phyloP scores from a whole-genome alignment of 1,140 invertebrate species.

The Potamilus streckersoni region DNA sequence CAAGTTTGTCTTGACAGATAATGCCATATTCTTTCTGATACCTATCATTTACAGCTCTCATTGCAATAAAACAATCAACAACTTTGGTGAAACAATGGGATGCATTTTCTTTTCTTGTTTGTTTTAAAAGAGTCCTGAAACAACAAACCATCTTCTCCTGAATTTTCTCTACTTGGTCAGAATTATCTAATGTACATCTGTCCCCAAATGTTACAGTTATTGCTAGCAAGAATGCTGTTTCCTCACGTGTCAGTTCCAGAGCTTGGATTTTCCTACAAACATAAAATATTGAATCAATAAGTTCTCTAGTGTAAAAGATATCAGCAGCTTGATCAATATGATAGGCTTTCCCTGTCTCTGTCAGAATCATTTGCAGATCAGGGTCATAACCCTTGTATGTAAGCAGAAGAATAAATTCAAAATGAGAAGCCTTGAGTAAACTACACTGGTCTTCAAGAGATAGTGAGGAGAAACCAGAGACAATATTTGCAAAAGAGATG shows the following conservation, averaged over 20 bases:
- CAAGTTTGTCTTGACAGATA: conserved; percentile 31
- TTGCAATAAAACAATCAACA: conserved; percentile 30
- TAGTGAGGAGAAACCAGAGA: conserved; percentile 24
- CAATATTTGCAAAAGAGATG: conserved; percentile 30
- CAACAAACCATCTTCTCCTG: conserved; percentile 24
- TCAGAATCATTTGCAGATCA: conserved; percentile 28
- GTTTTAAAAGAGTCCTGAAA: conserved; percentile 11
- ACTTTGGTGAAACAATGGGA: conserved; percentile 28
- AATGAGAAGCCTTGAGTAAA: conserved; percentile 30
- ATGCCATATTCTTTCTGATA: conserved; percentile 32
- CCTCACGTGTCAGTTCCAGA: conserved; percentile 17
- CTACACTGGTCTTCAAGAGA: conserved; percentile 32
- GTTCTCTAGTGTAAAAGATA: conserved; percentile 28
- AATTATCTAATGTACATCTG: conserved; percentile 18
- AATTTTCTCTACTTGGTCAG: conserved; percentile 23
- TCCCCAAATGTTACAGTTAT: conserved; percentile 32
- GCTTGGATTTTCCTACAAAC: conserved; percentile 30
- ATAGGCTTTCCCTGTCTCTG: conserved; percentile 29
- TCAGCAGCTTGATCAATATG: conserved; percentile 34
- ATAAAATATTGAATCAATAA: conserved; percentile 29
- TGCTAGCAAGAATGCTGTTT: conserved; percentile 27
- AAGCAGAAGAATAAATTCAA: conserved; percentile 28
- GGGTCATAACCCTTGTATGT: conserved; percentile 28
- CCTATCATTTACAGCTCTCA: conserved; percentile 29
- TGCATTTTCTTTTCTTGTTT: conserved; percentile 3